These are phyloP conservation scores for Coturnix japonica DNA, from an alignment of 2,113 vertebrate genomes.

Conservation along the genomic window DNA sequence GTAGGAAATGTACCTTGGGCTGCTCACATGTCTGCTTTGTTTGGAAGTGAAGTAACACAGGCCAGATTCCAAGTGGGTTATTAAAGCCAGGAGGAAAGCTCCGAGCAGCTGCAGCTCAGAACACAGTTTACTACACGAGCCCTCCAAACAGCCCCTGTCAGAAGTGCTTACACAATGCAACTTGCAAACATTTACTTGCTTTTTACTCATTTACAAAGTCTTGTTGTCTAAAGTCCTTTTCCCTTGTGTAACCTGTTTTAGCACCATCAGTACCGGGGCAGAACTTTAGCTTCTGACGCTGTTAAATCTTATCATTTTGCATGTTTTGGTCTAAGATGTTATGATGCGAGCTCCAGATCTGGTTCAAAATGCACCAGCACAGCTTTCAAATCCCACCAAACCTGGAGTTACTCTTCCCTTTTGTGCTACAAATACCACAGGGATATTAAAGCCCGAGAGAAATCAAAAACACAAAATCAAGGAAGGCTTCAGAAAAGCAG, in stretches of 20 bases:
- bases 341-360: rapidly evolving
- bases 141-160: background rate
- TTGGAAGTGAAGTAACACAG: rapidly evolving
- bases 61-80: constrained; percentile 48
- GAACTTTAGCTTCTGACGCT: background rate
- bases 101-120: background rate
- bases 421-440: background rate
- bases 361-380: rapidly evolving
- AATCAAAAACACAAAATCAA: rapidly evolving
- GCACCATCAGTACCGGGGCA: rapidly evolving
- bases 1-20: background rate
- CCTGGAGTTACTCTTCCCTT: background rate
- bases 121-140: background rate
- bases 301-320: rapidly evolving
- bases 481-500: background rate
- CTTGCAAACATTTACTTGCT: constrained; percentile 73
- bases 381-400: background rate
- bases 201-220: constrained; percentile 65
- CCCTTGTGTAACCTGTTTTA: background rate
- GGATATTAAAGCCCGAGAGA: background rate
- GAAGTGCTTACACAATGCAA: constrained; percentile 39
- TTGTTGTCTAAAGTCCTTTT: constrained; percentile 43
- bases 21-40: background rate
- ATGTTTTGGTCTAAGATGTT: rapidly evolving
- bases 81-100: background rate